Evolutionary conservation across 2,113 vertebrate species (phyloP).

Genomic region (Leptosomus discolor): DNA sequence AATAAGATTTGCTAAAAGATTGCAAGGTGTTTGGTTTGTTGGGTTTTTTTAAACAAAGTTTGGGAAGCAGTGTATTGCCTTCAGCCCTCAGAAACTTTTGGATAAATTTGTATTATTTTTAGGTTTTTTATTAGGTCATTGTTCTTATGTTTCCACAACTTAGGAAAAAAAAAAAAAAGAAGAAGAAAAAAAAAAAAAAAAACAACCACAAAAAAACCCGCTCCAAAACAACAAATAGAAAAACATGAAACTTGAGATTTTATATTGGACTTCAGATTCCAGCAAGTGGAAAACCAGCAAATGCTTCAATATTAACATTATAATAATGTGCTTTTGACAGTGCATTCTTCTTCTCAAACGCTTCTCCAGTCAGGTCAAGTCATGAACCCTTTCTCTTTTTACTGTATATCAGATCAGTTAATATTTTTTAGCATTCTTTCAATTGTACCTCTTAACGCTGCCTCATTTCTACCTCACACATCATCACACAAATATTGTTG

Average conservation of each 20-base stretch:
- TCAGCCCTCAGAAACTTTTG: neutral
- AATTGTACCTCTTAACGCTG: neutral
- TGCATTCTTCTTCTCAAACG: neutral
- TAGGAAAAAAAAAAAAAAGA: neutral
- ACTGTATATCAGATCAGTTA: neutral
- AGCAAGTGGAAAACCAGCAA: neutral
- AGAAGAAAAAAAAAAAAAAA: too few relatives aligned
- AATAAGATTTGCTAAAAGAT: neutral
- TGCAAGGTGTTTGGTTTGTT: neutral
- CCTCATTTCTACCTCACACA: neutral
- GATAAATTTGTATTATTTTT: neutral
- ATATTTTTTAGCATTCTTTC: neutral
- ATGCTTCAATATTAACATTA: neutral
- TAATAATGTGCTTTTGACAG: neutral
- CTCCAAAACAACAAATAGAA: neutral
- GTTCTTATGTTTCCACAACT: neutral
- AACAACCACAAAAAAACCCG: rapidly evolving
- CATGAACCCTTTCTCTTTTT: neutral
- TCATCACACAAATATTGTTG: neutral
- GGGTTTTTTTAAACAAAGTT: neutral
- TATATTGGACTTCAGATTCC: neutral
- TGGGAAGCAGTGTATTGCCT: neutral
- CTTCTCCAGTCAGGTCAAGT: neutral
- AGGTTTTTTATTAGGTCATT: neutral
- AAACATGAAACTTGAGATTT: neutral